Conservation (phyloP, 2,888 invertebrate species). For the Anthrax anthrax region DNA sequence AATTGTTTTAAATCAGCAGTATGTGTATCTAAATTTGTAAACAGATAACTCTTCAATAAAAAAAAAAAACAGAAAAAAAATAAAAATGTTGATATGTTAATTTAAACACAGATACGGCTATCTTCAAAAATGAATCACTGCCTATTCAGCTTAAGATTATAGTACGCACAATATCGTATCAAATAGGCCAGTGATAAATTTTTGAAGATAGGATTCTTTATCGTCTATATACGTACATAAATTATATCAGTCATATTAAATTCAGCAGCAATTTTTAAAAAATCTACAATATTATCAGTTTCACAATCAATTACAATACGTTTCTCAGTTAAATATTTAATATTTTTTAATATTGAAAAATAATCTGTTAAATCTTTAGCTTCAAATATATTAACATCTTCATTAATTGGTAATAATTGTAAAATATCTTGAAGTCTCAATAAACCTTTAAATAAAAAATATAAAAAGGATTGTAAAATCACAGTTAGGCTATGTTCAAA, state of each 20-base stretch:
- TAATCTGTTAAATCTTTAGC: slow-evolving; percentile 36
- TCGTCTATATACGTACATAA: slow-evolving; percentile 23
- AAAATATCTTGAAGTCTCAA: slow-evolving; percentile 64
- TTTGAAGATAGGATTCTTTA: no score
- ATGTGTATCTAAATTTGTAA: slow-evolving; percentile 37
- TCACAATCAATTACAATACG: slow-evolving; percentile 67
- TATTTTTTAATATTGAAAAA: slow-evolving; percentile 53
- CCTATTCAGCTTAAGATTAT: no score
- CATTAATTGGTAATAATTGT: slow-evolving; percentile 49
- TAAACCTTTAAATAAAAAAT: slow-evolving; percentile 41
- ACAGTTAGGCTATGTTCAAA: no score
- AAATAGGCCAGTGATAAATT: no score
- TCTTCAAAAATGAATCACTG: no score
- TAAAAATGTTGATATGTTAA: no score
- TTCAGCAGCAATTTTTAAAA: slow-evolving; percentile 31
- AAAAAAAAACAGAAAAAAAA: no score
- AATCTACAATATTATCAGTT: slow-evolving; percentile 27
- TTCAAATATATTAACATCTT: slow-evolving; percentile 51
- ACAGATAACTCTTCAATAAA: slow-evolving; percentile 41
- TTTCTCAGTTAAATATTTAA: slow-evolving; percentile 48
- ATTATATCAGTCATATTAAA: slow-evolving; percentile 28
- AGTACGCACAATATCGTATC: no score
- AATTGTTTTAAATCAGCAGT: slow-evolving; percentile 36
- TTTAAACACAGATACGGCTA: no score
- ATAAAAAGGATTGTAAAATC: no score